Evolutionary conservation across 2,113 vertebrate species (phyloP).

Genomic region (Takifugu flavidus): DNA sequence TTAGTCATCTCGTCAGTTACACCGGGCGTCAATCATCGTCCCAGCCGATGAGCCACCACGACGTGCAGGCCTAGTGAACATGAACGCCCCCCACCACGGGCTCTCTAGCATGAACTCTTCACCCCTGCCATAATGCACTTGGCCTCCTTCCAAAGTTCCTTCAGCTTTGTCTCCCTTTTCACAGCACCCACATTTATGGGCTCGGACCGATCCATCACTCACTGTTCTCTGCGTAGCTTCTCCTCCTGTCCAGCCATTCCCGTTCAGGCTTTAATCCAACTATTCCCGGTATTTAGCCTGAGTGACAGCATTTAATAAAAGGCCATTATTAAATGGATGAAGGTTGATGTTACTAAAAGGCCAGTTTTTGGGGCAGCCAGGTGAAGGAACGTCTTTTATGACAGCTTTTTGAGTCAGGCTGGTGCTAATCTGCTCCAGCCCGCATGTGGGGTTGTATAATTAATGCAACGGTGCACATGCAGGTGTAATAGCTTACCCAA

Average conservation of each 20-base stretch:
- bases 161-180: constrained; percentile 53
- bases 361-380: constrained; percentile 43
- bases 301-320: constrained; percentile 79
- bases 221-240: constrained; percentile 30
- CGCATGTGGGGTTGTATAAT: constrained; percentile 16
- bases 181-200: constrained; percentile 64
- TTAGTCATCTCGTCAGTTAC: constrained; percentile 42
- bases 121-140: constrained; percentile 62
- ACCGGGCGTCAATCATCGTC: constrained; percentile 52
- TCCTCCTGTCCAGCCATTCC: constrained; percentile 13
- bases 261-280: constrained; percentile 58
- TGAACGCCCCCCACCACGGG: constrained; percentile 35
- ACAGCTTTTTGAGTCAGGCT: constrained; percentile 1
- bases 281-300: constrained; percentile 74
- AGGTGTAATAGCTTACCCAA: constrained; percentile 33
- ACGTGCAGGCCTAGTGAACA: constrained; percentile 30
- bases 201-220: constrained; percentile 61
- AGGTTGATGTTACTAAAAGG: constrained; percentile 35
- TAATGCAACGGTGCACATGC: constrained; percentile 21
- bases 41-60: constrained; percentile 32
- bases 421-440: background rate
- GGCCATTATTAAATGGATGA: constrained; percentile 63
- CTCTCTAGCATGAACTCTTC: constrained; percentile 64
- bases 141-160: constrained; percentile 62
- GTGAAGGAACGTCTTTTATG: constrained; percentile 26